Base-by-base conservation (phyloP, 1,140 invertebrate genomes). In the Tyrophagus putrescentiae region DNA sequence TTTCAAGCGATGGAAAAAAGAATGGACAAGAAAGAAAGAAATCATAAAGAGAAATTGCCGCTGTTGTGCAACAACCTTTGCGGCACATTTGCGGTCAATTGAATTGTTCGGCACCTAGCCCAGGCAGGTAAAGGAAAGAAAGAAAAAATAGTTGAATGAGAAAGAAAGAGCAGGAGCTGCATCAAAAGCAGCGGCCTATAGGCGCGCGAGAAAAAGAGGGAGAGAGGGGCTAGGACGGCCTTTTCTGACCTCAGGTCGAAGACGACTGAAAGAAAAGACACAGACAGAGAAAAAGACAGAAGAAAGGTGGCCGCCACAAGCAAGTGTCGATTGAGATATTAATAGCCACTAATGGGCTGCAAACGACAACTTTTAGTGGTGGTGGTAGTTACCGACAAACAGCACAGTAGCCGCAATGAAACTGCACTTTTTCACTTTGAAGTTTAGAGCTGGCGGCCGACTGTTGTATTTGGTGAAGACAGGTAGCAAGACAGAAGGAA, bases 51-150 rank as follows among this genome's bases (percentile, higher is more conserved):
- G 6, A 42, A 21, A 23, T 54, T 33, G 25, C 27, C 45, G 23
- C 27, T 53, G 23, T 48, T 48, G 18, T 48, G 50, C 52, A 54
- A 36, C 25, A 32, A 21, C 25, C 25, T 9, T 53, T 25, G 6
- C 5, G 50, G 23, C 50, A 6, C 50, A 53, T 54, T 54, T 54
- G 52, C 27, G 52, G 52, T 54, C 52, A 54, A 54, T 54, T 54
- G 52, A 54, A 42, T 42, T 42, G 1, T 42, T 42, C 25, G 41
- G 6, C 41, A 5, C 4, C 41, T 21, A 2, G 25, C 18, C 1
- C 11, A 11, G 36, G 36, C 36, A n/a, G 36, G 11, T n/a, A 39
- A 11, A 39, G n/a, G 11, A 11, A 39, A 39, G n/a, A 39, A 39
- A 39, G n/a, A 39, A 39, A 39, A 39, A 13, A 13, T 11, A 11